Evolutionary conservation across 1,140 invertebrate species (phyloP).

Genomic region (Drosophila saltans): DNA sequence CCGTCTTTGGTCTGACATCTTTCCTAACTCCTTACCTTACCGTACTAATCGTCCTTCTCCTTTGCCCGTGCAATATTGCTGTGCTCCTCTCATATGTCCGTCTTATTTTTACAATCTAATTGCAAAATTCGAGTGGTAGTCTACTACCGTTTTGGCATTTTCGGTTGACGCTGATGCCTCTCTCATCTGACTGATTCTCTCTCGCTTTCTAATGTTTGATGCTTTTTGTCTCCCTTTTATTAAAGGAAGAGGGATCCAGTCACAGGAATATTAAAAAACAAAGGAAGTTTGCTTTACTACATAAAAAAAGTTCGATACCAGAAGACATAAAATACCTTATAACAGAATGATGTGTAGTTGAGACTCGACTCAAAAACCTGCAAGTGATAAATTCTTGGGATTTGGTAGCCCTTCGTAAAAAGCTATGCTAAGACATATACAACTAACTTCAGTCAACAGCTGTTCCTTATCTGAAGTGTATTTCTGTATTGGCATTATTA

Average conservation of each 20-base stretch:
- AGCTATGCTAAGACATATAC: too few relatives aligned
- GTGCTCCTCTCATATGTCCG: not conserved
- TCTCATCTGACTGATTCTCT: not conserved
- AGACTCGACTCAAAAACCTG: too few relatives aligned
- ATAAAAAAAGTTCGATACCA: constrained; percentile 43
- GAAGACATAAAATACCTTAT: too few relatives aligned
- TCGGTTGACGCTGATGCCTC: constrained; percentile 11
- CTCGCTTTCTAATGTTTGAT: not conserved
- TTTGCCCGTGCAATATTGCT: not conserved
- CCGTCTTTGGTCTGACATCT: not conserved
- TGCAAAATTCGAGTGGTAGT: constrained; percentile 56
- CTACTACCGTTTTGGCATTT: constrained; percentile 68
- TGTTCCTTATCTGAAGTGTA: too few relatives aligned
- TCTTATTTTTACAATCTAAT: constrained; percentile 38
- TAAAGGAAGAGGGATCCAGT: not conserved
- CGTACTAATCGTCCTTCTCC: not conserved
- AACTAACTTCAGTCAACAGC: too few relatives aligned
- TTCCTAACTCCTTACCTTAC: too few relatives aligned
- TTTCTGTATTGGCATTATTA: too few relatives aligned
- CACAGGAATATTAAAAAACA: constrained; percentile 74
- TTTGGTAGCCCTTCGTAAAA: too few relatives aligned
- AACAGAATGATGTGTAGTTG: too few relatives aligned
- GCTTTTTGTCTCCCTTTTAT: not conserved
- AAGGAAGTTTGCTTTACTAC: constrained; percentile 70
- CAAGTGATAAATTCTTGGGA: too few relatives aligned